Evolutionary conservation across 2,113 vertebrate genomes (phyloP), one percentile per base, ranked within the genome.

Genomic region (Lucifuga dentata): DNA sequence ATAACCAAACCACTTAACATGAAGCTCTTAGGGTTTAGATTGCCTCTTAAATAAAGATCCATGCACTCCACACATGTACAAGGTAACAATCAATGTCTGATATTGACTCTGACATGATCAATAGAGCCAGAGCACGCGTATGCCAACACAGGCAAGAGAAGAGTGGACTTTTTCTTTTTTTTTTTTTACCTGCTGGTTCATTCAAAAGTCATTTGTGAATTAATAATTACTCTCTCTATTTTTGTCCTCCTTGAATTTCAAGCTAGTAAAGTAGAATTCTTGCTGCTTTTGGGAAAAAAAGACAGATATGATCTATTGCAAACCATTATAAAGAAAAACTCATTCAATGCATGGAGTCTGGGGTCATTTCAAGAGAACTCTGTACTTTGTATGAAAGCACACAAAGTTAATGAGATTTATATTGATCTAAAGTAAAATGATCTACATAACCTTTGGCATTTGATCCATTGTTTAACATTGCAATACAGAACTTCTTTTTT

Each of bases 1-100:
- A 48, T 13, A 15, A 51, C 33, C 16, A 11, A 48, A 44, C 21
- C 39, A 15, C 61, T 78, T 40, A 52, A 60, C 33, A 45, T 15
- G n/a, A 26, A 59, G 16, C 66, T 56, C 51, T 68, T 55, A 43
- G 49, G 59, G 51, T 55, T 60, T 64, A 19, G 55, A 74, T 41
- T 46, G 55, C 44, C 48, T 45, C 65, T 67, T 44, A 81, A 67
- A 75, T 68, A 73, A 77, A 75, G 62, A 78, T 74, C 62, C 68
- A 57, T 66, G 52, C 53, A 58, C 39, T 74, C 51, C 56, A 56
- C 59, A 65, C 62, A 73, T 83, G 80, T 73, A 48, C 78, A 59
- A 44, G 1, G 40, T 21, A 21, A 5, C 8, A 57, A 83, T 90
- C 85, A 62, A 86, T 87, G 56, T 29, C 29, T 36, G 36, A 21